Evolutionary conservation across 2,888 invertebrate genomes (phyloP).

Genomic region (Choristoneura rosaceana): DNA sequence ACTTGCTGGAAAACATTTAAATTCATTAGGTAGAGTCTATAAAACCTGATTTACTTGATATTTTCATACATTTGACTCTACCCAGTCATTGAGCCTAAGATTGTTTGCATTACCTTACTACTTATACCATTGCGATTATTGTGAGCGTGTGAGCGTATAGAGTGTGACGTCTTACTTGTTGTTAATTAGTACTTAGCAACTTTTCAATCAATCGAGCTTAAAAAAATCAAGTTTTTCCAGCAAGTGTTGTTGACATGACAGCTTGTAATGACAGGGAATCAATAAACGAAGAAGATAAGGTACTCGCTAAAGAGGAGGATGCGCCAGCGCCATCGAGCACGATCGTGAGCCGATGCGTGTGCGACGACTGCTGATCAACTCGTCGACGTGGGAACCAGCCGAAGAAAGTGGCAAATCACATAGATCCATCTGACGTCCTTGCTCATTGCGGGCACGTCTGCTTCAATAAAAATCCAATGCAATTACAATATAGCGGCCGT

Average conservation of each 20-base stretch:
- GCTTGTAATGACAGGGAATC: neutral
- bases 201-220: too few species aligned
- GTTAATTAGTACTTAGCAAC: too few species aligned
- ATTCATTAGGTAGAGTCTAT: too few species aligned
- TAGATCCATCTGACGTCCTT: conserved; percentile 37
- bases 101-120: too few species aligned
- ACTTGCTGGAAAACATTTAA: too few species aligned
- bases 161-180: too few species aligned
- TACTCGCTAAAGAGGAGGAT: conserved; percentile 2
- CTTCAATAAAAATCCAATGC: conserved; percentile 62
- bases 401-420: conserved; percentile 44
- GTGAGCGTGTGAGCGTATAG: too few species aligned
- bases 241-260: neutral
- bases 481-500: conserved; percentile 57
- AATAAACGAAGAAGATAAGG: conserved; percentile 4
- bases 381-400: conserved; percentile 42
- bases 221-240: too few species aligned
- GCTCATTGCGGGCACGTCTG: conserved; percentile 55
- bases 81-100: too few species aligned
- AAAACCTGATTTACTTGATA: too few species aligned
- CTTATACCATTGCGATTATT: too few species aligned
- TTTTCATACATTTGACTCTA: too few species aligned
- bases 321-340: conserved; percentile 4
- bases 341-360: conserved; percentile 35
- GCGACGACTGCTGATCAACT: conserved; percentile 40